phyloP scores from a whole-genome alignment of 1,140 invertebrate genomes.

The Drosophila pseudoobscura region DNA sequence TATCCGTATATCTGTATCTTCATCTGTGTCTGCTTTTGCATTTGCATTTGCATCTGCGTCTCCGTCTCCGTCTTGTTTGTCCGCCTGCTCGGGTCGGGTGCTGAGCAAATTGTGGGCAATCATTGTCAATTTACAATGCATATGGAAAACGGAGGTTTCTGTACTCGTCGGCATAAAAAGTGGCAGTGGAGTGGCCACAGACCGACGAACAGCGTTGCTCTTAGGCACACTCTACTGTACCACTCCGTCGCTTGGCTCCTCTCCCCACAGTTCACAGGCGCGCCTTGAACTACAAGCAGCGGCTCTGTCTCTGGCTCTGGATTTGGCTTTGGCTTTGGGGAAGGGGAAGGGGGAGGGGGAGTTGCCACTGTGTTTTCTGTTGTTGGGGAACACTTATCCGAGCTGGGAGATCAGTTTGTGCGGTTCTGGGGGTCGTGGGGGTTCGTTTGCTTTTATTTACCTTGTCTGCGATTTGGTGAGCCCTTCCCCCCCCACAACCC shows the following conservation, averaged over 20 bases:
- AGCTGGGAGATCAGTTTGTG: constrained; percentile 59
- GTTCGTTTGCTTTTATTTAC: constrained; percentile 60
- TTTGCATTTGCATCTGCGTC: constrained; percentile 23
- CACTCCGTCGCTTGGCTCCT: constrained; percentile 15
- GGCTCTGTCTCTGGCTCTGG: constrained; percentile 5
- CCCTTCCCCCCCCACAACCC: background rate
- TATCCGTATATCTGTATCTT: constrained; percentile 27
- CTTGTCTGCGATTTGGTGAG: constrained; percentile 65
- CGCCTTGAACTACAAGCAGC: constrained; percentile 65
- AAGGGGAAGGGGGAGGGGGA: too few species aligned
- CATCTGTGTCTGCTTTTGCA: too few species aligned
- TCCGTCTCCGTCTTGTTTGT: constrained; percentile 21
- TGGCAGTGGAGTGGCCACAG: constrained; percentile 32
- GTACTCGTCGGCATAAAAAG: constrained; percentile 29
- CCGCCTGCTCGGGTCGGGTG: constrained; percentile 40
- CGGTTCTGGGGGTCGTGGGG: constrained; percentile 36
- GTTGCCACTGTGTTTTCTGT: background rate
- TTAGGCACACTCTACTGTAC: constrained; percentile 32
- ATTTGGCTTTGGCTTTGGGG: background rate
- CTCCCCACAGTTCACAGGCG: constrained; percentile 34
- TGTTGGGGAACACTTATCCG: constrained; percentile 54
- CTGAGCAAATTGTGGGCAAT: constrained; percentile 77
- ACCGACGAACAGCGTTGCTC: background rate
- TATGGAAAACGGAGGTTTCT: constrained; percentile 37
- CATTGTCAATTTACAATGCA: constrained; percentile 80